phyloP scores from a whole-genome alignment of 1,140 invertebrate species.

The Drosophila lacertosa region DNA sequence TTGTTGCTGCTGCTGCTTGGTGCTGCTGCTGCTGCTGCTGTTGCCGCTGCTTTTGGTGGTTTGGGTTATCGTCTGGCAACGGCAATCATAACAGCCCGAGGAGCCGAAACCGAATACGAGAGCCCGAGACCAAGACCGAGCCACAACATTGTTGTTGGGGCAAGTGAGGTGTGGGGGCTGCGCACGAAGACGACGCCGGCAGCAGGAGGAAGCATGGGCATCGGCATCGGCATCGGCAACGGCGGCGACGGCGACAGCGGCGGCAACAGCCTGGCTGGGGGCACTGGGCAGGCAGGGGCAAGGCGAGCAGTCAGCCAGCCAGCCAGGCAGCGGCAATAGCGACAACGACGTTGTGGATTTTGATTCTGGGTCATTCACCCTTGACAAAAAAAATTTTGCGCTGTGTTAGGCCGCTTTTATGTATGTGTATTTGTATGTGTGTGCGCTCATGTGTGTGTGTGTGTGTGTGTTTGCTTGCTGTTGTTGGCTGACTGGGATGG shows the following conservation, averaged over 20 bases:
- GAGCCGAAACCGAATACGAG: slow-evolving; percentile 34
- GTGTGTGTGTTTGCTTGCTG: slow-evolving; percentile 5
- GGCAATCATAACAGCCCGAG: slow-evolving; percentile 77
- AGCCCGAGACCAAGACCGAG: slow-evolving; percentile 42
- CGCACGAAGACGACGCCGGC: slow-evolving; percentile 8
- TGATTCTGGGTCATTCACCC: slow-evolving; percentile 82
- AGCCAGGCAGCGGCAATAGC: slow-evolving; percentile 33
- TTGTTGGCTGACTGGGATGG: slow-evolving; percentile 31
- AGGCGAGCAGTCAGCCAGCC: slow-evolving; percentile 28
- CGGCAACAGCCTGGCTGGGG: slow-evolving; percentile 5
- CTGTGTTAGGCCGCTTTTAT: slow-evolving; percentile 79
- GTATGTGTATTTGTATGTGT: slow-evolving; percentile 36
- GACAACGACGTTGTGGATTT: slow-evolving; percentile 73
- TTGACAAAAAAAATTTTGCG: slow-evolving; percentile 78
- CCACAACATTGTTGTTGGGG: slow-evolving; percentile 56
- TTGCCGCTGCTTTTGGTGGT: slow-evolving; percentile 42
- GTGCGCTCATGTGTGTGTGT: slow-evolving; percentile 9
- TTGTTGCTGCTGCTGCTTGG: slow-evolving; percentile 21
- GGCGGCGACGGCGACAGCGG: neutral
- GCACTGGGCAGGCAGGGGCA: slow-evolving; percentile 18
- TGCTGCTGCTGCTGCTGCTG: slow-evolving; percentile 25
- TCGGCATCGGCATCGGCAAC: no score
- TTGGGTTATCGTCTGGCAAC: slow-evolving; percentile 81
- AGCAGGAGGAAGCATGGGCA: slow-evolving; percentile 17
- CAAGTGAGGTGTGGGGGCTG: slow-evolving; percentile 13